phyloP scores from a whole-genome alignment of 2,113 vertebrate genomes.

The Laticauda laticaudata region DNA sequence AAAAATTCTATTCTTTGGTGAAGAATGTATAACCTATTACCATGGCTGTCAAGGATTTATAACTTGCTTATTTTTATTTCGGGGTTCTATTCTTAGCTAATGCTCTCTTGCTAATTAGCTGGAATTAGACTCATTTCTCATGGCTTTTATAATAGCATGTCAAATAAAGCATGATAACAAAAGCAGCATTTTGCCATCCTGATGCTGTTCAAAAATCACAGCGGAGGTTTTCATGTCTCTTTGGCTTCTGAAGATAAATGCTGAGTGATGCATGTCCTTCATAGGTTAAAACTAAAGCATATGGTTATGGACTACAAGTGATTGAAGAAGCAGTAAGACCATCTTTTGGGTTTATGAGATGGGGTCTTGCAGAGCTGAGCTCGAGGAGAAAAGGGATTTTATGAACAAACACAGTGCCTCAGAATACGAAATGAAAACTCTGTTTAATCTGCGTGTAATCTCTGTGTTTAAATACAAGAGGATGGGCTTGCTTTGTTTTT shows the following conservation, averaged over 20 bases:
- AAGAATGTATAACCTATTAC: background rate
- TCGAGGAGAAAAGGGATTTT: background rate
- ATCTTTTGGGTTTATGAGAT: background rate
- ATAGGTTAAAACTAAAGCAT: constrained; percentile 8
- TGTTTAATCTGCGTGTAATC: background rate
- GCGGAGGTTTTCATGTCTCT: background rate
- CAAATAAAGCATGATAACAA: background rate
- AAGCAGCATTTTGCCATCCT: background rate
- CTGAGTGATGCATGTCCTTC: background rate
- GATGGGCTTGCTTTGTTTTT: background rate
- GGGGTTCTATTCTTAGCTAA: background rate
- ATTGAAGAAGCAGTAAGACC: background rate
- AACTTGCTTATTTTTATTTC: background rate
- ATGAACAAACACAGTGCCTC: background rate
- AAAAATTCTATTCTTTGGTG: background rate
- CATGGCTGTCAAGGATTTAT: background rate
- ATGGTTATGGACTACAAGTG: constrained; percentile 7
- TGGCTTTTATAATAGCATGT: background rate
- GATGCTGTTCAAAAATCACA: background rate
- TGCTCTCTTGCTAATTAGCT: background rate
- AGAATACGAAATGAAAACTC: background rate
- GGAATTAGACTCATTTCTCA: constrained; percentile 10
- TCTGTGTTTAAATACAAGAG: background rate
- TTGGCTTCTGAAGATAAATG: background rate
- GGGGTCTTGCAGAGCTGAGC: background rate